Percentiles rank a stretch among this genome's conserved stretches.
These are phyloP conservation scores for Melieria picta DNA, from an alignment of 2,888 invertebrate species.

Conservation along the genomic window DNA sequence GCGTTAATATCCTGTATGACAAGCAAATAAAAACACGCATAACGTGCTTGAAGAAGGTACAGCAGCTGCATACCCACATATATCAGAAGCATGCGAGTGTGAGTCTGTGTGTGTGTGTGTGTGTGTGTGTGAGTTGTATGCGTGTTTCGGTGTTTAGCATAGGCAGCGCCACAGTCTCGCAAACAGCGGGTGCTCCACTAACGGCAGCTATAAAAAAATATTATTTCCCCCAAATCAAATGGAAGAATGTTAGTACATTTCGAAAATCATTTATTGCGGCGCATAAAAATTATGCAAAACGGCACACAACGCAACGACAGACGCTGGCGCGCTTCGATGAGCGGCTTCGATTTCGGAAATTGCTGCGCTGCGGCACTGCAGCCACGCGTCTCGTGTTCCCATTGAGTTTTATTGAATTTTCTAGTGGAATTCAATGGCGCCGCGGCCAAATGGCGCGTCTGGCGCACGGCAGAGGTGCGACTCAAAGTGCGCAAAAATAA, in stretches of 20 bases:
- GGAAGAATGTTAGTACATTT: background rate
- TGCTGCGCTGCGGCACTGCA: too few relatives aligned
- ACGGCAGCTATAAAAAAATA: too few relatives aligned
- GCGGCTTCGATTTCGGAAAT: too few relatives aligned
- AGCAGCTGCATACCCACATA: background rate
- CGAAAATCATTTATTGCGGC: slow-evolving; percentile 25
- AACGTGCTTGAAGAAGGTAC: background rate
- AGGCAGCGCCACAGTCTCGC: background rate
- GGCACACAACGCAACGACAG: too few relatives aligned
- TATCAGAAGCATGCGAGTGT: background rate
- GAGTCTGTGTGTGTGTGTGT: background rate
- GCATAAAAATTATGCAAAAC: slow-evolving; percentile 32
- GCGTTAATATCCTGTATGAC: slow-evolving; percentile 25
- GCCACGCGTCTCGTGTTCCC: too few relatives aligned
- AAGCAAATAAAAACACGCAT: slow-evolving; percentile 20
- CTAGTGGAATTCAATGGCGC: too few relatives aligned
- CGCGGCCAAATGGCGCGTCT: too few relatives aligned
- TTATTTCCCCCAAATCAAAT: background rate
- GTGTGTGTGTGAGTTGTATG: background rate
- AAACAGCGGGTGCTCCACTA: background rate
- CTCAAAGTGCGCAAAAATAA: too few relatives aligned
- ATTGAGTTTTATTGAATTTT: too few relatives aligned
- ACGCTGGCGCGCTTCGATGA: too few relatives aligned
- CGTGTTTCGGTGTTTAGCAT: background rate
- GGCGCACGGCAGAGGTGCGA: too few relatives aligned